phyloP scores from a whole-genome alignment of 2,797 vertebrate species.

The Peromyscus aztecus region DNA sequence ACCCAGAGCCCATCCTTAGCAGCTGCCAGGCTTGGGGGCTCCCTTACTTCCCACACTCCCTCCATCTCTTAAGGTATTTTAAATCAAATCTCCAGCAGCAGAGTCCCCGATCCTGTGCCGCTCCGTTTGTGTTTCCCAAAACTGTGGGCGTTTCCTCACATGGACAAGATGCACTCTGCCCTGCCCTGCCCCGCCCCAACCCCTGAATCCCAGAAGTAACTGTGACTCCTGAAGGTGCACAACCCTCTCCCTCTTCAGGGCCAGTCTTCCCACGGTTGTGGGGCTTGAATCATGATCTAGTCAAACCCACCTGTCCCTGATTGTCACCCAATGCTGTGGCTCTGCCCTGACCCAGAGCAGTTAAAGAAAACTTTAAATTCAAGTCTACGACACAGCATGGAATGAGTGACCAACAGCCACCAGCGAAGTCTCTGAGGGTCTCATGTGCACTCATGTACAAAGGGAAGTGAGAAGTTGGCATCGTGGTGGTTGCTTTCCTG shows the following conservation, averaged over 20 bases:
- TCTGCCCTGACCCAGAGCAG: not conserved
- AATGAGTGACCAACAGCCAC: not conserved
- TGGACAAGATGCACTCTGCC: not conserved
- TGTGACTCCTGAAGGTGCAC: not conserved
- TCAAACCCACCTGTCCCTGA: not conserved
- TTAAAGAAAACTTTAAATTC: not conserved
- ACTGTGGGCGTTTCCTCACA: not conserved
- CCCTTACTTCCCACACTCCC: not conserved
- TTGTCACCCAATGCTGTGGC: not conserved
- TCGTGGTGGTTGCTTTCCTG: not conserved
- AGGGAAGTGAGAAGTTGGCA: not conserved
- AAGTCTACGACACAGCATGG: not conserved
- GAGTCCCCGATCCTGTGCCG: not conserved
- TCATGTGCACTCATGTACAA: accelerated
- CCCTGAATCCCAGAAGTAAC: not conserved
- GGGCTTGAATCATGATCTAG: not conserved
- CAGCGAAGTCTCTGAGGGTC: not conserved
- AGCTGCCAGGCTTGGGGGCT: not conserved
- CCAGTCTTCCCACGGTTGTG: not conserved
- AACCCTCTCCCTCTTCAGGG: not conserved
- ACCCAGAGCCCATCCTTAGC: not conserved
- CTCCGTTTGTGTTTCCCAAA: not conserved
- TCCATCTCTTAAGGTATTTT: not conserved
- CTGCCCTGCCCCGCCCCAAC: not conserved
- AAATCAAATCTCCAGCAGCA: not conserved